Conservation (phyloP, 2,888 invertebrate species). For the Baccha elongata region DNA sequence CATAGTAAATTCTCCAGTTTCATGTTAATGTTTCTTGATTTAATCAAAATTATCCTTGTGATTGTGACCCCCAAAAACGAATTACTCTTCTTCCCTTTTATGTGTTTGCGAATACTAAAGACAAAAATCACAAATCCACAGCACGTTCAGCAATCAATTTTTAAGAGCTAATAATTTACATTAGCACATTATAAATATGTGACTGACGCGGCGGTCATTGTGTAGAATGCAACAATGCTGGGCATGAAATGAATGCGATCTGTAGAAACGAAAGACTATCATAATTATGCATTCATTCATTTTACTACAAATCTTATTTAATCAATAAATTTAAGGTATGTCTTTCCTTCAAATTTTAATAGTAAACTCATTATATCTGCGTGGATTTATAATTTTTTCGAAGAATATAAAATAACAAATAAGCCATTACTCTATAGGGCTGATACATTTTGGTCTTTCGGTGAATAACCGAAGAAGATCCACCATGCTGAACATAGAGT, state of each 20-base stretch:
- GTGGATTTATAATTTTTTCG: neutral
- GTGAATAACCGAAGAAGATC: slow-evolving; percentile 28
- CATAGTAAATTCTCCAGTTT: neutral
- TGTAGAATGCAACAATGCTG: slow-evolving; percentile 37
- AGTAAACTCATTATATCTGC: neutral
- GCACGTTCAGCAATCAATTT: slow-evolving; percentile 58
- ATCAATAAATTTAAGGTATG: slow-evolving; percentile 49
- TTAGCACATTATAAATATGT: slow-evolving; percentile 66
- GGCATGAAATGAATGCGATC: neutral
- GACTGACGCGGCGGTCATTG: slow-evolving; percentile 30
- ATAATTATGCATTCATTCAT: slow-evolving; percentile 52
- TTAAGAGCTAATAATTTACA: slow-evolving; percentile 60
- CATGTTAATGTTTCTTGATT: neutral
- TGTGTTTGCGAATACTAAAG: neutral
- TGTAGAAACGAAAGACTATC: too few relatives aligned
- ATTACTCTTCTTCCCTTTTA: neutral
- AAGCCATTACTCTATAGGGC: neutral
- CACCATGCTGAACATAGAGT: slow-evolving; percentile 7
- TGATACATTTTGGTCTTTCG: slow-evolving; percentile 53
- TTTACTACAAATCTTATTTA: slow-evolving; percentile 13
- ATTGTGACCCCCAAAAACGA: neutral
- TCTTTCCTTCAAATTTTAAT: neutral
- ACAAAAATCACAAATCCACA: slow-evolving; percentile 35
- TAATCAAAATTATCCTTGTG: neutral
- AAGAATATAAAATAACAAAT: slow-evolving; percentile 5